Evolutionary conservation across 2,797 vertebrate species (phyloP).

Genomic region (Cynodonichthys magdalenae): DNA sequence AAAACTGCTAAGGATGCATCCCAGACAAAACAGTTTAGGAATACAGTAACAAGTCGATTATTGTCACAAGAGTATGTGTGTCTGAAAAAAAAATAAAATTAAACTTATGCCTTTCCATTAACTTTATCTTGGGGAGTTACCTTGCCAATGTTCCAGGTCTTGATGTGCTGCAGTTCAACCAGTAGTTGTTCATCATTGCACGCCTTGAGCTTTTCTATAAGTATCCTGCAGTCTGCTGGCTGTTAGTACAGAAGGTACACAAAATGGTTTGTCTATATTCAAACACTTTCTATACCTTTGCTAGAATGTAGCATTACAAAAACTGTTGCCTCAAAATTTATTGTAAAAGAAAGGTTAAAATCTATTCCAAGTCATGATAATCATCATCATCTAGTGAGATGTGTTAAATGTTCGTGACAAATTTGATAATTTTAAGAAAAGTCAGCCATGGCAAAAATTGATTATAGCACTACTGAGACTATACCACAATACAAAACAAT

Average conservation of each 20-base stretch:
- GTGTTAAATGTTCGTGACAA: too few relatives aligned
- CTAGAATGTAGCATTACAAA: too few relatives aligned
- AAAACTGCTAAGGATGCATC: neutral
- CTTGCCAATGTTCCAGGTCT: slow-evolving; percentile 99
- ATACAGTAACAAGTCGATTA: neutral
- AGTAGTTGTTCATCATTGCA: slow-evolving; percentile 95
- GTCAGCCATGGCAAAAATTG: slow-evolving; percentile 2
- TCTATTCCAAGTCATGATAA: too few relatives aligned
- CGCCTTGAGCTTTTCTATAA: slow-evolving; percentile 95
- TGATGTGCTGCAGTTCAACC: slow-evolving; percentile 95
- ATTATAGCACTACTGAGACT: neutral
- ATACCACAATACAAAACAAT: neutral
- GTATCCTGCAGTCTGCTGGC: slow-evolving; percentile 97
- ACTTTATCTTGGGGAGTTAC: slow-evolving; percentile 66
- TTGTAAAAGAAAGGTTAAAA: too few relatives aligned
- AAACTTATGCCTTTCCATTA: neutral
- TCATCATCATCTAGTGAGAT: too few relatives aligned
- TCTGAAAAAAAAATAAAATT: neutral
- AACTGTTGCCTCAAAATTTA: too few relatives aligned
- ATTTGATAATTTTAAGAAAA: neutral
- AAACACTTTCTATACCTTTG: neutral
- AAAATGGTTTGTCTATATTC: slow-evolving; percentile 12
- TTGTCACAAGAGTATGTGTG: neutral
- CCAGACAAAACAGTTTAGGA: neutral
- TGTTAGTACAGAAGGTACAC: slow-evolving; percentile 57